Base-by-base conservation (phyloP, 2,888 invertebrate genomes). In the Rutpela maculata region DNA sequence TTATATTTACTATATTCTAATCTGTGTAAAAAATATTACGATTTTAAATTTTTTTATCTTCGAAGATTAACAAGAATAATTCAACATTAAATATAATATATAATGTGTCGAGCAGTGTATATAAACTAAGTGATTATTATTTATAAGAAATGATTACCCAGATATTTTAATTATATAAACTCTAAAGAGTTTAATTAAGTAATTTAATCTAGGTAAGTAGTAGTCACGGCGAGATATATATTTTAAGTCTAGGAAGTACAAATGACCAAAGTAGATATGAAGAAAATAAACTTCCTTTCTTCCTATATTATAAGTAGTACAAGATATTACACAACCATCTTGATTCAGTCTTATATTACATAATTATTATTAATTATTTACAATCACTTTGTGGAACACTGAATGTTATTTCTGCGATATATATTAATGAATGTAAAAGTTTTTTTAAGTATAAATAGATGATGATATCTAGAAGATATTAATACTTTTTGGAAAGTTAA, bases 281-380 rank as follows among this genome's bases (percentile, higher is more conserved):
- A 60, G 22, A 19, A 50, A 19, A 59, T 56, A 69, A 63, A 72
- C 63, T 72, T 72, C 72, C 72, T 72, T 63, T 72, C 72, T 72
- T 72, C 72, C 72, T 72, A 31, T 72, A 31, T 9, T 55, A n/a
- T 31, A 72, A 72, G 72, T 72, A 17, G 72, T 31, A 72, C 72
- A 72, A 19, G 18, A 26, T 63, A 19, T 72, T 72, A 63, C 31
- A 63, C 31, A 72, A 72, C 31, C 50, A 55, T 55, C 59, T 55
- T 62, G 38, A 43, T 60, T 17, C 57, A n/a, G 62, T 62, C 22
- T 55, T 15, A 17, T 50, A n/a, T 72, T 72, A 35, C 62, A n/a
- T 70, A 70, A 70, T 19, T 15, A 22, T 59, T 59, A 70, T 70
- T 59, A 57, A 57, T 69, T 26, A 59, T 57, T 59, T 60, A 70